These are phyloP conservation scores for Oplegnathus fasciatus DNA, from an alignment of 2,113 vertebrate species.

Conservation along the genomic window DNA sequence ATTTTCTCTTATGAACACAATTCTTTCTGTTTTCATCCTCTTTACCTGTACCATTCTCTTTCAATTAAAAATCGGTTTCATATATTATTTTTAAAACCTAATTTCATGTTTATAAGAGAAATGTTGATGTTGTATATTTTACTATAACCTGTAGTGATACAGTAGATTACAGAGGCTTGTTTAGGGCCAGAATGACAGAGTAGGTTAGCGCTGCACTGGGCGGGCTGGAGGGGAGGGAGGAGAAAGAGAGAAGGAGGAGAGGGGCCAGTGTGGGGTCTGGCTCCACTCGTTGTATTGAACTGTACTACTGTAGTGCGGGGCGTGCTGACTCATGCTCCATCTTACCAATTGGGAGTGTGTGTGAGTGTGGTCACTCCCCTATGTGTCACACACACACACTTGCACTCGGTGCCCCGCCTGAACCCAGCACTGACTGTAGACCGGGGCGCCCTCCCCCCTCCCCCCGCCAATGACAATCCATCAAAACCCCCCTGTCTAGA, in stretches of 20 bases:
- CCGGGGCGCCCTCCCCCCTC: constrained; percentile 56
- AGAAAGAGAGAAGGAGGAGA: constrained; percentile 45
- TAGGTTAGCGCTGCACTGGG: constrained; percentile 61
- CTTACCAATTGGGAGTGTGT: constrained; percentile 81
- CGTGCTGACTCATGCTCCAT: constrained; percentile 87
- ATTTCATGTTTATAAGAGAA: background rate
- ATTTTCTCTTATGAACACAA: background rate
- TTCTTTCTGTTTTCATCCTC: constrained; percentile 8
- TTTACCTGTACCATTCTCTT: constrained; percentile 8
- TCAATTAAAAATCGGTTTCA: background rate
- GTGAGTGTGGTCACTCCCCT: constrained; percentile 84
- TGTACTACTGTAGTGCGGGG: constrained; percentile 78
- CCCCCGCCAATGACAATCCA: constrained; percentile 76
- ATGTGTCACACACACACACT: constrained; percentile 78
- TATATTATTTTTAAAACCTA: background rate
- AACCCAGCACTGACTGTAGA: constrained; percentile 81
- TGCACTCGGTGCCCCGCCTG: constrained; percentile 83
- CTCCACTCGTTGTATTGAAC: constrained; percentile 75
- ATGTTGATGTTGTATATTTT: constrained; percentile 8
- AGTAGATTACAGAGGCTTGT: constrained; percentile 68
- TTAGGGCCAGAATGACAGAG: constrained; percentile 72
- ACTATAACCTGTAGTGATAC: constrained; percentile 32
- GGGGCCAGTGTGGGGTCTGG: constrained; percentile 80
- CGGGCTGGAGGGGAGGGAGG: constrained; percentile 65
- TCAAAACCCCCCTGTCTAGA: constrained; percentile 79